phyloP scores from a whole-genome alignment of 2,113 vertebrate species.

The Anser cygnoides region DNA sequence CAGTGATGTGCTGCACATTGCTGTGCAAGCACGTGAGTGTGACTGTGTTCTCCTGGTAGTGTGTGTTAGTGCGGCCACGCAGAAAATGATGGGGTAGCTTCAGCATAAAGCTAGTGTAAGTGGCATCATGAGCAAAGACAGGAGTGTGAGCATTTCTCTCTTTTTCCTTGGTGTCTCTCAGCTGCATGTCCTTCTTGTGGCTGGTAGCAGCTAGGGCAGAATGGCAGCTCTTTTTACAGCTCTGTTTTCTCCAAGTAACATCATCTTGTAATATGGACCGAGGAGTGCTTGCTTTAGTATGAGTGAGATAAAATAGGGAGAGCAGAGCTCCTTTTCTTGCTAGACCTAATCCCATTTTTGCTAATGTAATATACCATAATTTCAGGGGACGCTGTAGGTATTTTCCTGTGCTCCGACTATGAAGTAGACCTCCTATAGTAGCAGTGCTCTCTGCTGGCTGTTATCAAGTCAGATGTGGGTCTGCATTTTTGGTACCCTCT shows the following conservation, averaged over 20 bases:
- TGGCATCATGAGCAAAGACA: neutral
- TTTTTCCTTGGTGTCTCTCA: neutral
- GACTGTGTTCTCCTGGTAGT: neutral
- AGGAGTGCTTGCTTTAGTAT: neutral
- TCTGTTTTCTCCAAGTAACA: neutral
- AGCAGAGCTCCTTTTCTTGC: neutral
- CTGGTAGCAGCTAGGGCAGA: neutral
- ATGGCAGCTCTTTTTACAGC: neutral
- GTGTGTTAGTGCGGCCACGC: fast-evolving
- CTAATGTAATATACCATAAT: conserved; percentile 20
- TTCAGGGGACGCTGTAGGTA: neutral
- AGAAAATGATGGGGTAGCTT: neutral
- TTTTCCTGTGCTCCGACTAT: neutral
- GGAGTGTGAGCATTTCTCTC: neutral
- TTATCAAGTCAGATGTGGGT: neutral
- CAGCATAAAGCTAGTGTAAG: neutral
- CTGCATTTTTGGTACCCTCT: neutral
- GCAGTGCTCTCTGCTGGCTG: conserved; percentile 7
- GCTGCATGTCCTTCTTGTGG: neutral
- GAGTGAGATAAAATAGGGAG: neutral
- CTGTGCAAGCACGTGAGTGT: neutral
- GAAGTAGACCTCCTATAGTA: neutral
- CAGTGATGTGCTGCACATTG: neutral
- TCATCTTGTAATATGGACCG: neutral
- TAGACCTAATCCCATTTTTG: neutral